Percentiles rank a stretch among this genome's conserved stretches.
These are phyloP conservation scores for Drosophila nr. fundita DNA, from an alignment of 2,888 invertebrate genomes.

Conservation along the genomic window DNA sequence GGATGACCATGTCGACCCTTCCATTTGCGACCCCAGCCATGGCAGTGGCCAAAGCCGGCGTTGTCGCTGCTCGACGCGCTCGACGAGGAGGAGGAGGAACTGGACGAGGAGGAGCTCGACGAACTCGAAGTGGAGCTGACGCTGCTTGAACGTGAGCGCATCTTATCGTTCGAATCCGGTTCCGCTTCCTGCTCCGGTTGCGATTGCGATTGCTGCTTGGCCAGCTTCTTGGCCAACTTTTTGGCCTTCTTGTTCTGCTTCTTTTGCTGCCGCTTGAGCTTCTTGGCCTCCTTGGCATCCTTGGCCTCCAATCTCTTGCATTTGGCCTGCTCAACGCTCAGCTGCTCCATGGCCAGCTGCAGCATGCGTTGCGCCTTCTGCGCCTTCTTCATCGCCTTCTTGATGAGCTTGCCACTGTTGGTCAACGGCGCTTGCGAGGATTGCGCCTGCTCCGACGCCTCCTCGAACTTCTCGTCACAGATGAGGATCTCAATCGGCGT, in stretches of 20 bases:
- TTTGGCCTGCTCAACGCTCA: constrained; percentile 41
- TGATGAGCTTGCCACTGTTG: constrained; percentile 19
- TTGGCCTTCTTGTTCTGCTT: constrained; percentile 43
- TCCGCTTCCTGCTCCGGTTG: constrained; percentile 19
- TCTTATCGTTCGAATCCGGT: not conserved
- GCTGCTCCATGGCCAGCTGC: constrained; percentile 49
- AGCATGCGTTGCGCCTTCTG: constrained; percentile 63
- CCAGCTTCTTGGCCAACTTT: constrained; percentile 40
- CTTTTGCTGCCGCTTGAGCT: constrained; percentile 55
- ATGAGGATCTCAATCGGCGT: constrained; percentile 46
- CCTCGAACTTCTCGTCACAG: constrained; percentile 38
- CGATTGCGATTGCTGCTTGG: constrained; percentile 30
- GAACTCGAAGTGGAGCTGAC: constrained; percentile 58
- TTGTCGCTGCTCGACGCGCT: constrained; percentile 39
- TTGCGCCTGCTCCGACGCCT: constrained; percentile 28
- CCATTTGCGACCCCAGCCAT: constrained; percentile 34
- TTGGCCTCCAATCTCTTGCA: not conserved
- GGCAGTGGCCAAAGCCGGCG: constrained; percentile 23
- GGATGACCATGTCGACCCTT: constrained; percentile 32
- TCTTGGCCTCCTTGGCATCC: constrained; percentile 31
- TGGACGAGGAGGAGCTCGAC: constrained; percentile 47
- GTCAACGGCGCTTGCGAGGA: constrained; percentile 11
- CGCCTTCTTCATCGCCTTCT: constrained; percentile 67
- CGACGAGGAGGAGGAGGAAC: constrained; percentile 49
- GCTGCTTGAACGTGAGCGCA: constrained; percentile 54